Evolutionary conservation across 2,113 vertebrate species (phyloP).

Genomic region (Cololabis saira): DNA sequence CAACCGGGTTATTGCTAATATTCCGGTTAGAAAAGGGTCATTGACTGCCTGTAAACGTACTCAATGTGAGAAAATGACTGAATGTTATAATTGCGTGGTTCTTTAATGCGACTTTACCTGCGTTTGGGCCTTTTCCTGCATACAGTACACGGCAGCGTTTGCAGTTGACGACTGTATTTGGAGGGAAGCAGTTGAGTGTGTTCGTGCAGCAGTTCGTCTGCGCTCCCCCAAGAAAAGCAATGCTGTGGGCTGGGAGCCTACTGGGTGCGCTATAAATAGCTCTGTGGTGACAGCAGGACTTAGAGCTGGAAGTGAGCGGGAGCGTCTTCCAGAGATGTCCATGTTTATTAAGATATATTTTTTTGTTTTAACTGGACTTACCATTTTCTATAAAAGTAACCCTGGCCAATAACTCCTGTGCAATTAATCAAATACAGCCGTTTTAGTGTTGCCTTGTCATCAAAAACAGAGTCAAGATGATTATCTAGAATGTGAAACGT

Average conservation of each 20-base stretch:
- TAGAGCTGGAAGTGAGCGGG: constrained; percentile 57
- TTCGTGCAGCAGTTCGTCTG: constrained; percentile 39
- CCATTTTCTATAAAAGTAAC: constrained; percentile 15
- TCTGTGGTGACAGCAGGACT: constrained; percentile 67
- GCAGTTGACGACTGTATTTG: too few relatives aligned
- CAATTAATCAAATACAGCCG: too few relatives aligned
- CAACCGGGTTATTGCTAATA: too few relatives aligned
- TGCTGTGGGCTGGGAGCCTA: constrained; percentile 50
- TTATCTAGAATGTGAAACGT: too few relatives aligned
- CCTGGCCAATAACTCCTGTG: background rate
- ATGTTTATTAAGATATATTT: constrained; percentile 18
- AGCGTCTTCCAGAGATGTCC: constrained; percentile 57
- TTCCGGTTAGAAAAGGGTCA: too few relatives aligned
- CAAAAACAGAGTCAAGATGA: background rate
- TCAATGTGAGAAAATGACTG: background rate
- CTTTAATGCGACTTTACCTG: background rate
- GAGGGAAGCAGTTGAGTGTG: constrained; percentile 4
- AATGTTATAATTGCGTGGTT: background rate
- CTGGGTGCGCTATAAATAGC: constrained; percentile 76
- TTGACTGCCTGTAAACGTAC: too few relatives aligned
- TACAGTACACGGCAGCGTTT: too few relatives aligned
- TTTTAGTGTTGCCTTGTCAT: background rate
- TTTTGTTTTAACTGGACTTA: constrained; percentile 47
- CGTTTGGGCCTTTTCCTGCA: background rate
- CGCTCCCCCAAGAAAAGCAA: constrained; percentile 47